Percentiles rank a stretch among this genome's conserved stretches.
phyloP scores from a whole-genome alignment of 2,888 invertebrate species.

The Nymphalis urticae region DNA sequence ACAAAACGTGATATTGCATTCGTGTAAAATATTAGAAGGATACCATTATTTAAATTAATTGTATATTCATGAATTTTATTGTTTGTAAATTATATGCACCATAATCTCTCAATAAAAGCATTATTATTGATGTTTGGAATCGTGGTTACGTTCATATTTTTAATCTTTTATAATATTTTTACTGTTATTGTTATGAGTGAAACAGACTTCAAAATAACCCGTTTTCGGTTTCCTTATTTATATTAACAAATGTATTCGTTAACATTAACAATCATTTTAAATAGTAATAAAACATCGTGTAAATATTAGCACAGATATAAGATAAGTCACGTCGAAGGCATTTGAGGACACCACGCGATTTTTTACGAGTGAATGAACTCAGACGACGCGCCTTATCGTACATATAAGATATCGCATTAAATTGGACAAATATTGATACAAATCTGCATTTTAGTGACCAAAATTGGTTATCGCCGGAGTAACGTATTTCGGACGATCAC shows the following conservation, averaged over 20 bases:
- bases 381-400: slow-evolving; percentile 57
- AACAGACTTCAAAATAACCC: too few relatives aligned
- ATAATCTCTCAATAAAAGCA: background rate
- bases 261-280: slow-evolving; percentile 1
- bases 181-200: background rate
- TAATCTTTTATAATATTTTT: background rate
- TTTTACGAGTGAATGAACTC: slow-evolving; percentile 58
- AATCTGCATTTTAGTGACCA: slow-evolving; percentile 12
- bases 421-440: slow-evolving; percentile 27
- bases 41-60: background rate
- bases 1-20: slow-evolving; percentile 20
- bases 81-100: background rate
- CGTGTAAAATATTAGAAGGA: slow-evolving; percentile 13
- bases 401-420: slow-evolving; percentile 40
- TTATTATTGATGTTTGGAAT: background rate
- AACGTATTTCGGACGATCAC: background rate
- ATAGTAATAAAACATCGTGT: slow-evolving; percentile 16
- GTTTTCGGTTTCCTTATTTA: background rate
- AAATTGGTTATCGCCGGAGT: slow-evolving; percentile 3
- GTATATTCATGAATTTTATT: background rate
- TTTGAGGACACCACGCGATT: slow-evolving; percentile 29
- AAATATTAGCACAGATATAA: slow-evolving; percentile 37
- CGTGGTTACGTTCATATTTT: background rate
- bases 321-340: slow-evolving; percentile 38
- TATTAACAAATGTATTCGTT: background rate